phyloP scores from a whole-genome alignment of 2,113 vertebrate species.

The Vulpes ferrilata region DNA sequence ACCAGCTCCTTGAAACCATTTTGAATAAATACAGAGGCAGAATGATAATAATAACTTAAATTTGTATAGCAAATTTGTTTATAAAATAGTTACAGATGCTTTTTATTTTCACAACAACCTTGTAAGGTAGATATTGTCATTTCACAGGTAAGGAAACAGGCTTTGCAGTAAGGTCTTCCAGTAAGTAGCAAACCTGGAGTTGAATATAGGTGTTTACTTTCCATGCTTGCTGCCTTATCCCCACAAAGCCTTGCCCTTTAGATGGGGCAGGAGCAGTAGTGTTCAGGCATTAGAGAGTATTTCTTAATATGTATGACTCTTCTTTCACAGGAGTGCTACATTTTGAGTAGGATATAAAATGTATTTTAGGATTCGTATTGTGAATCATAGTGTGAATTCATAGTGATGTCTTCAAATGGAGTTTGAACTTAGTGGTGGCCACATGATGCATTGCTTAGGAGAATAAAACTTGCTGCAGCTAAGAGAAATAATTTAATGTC shows the following conservation, averaged over 20 bases:
- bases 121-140: neutral
- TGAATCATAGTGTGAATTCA: slow-evolving; percentile 23
- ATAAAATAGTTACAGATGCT: slow-evolving; percentile 27
- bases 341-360: slow-evolving; percentile 50
- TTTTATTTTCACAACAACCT: neutral
- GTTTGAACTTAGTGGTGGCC: neutral
- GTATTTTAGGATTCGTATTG: slow-evolving; percentile 3
- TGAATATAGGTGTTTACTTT: neutral
- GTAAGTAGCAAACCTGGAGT: neutral
- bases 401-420: neutral
- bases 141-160: slow-evolving; percentile 12
- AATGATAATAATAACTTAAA: slow-evolving; percentile 11
- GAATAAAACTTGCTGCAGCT: slow-evolving; percentile 20
- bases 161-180: neutral
- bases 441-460: neutral
- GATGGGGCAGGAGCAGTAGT: neutral
- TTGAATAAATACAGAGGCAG: neutral
- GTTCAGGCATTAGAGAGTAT: neutral
- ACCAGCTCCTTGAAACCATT: slow-evolving; percentile 36
- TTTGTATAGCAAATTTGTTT: slow-evolving; percentile 9
- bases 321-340: neutral
- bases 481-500: slow-evolving; percentile 23
- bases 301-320: slow-evolving; percentile 12
- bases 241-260: neutral
- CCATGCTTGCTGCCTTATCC: neutral